A percentile compares a stretch with the other conserved stretches of the same genome.
phyloP scores from a whole-genome alignment of 1,140 invertebrate species.

The Hylyphantes graminicola region DNA sequence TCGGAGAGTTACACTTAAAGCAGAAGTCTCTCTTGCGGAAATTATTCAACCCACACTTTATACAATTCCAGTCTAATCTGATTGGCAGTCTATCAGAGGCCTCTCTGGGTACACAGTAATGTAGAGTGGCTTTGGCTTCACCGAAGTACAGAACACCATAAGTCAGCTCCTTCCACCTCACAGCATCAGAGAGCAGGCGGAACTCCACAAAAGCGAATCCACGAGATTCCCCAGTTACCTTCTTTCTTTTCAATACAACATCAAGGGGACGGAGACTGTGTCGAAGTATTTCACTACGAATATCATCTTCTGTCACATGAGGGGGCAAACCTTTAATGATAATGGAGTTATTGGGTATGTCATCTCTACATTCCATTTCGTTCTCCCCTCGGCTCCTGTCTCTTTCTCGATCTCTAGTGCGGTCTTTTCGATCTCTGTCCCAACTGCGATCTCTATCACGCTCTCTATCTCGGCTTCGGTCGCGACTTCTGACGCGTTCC shows the following conservation, averaged over 20 bases:
- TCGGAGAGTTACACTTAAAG: conserved; percentile 87
- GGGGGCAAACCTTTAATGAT: conserved; percentile 83
- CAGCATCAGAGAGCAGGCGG: conserved; percentile 86
- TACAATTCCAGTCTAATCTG: conserved; percentile 71
- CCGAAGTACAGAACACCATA: conserved; percentile 70
- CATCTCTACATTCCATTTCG: conserved; percentile 64
- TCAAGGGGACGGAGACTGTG: conserved; percentile 81
- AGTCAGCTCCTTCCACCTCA: conserved; percentile 92
- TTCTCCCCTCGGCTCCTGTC: conserved; percentile 57
- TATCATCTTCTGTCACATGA: conserved; percentile 85
- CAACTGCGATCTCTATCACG: conserved; percentile 52
- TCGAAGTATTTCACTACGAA: conserved; percentile 73
- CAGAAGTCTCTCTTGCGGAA: conserved; percentile 90
- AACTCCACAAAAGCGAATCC: conserved; percentile 98
- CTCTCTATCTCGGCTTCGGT: conserved; percentile 30
- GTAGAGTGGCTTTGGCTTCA: conserved; percentile 67
- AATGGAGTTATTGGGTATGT: conserved; percentile 85
- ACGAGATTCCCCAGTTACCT: conserved; percentile 81
- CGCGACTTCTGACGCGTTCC: conserved; percentile 5
- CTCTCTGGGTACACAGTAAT: conserved; percentile 68
- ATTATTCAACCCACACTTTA: conserved; percentile 88
- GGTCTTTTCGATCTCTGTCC: conserved; percentile 59
- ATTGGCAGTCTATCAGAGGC: conserved; percentile 57
- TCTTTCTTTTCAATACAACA: conserved; percentile 84
- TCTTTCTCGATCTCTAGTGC: conserved; percentile 59